Evolutionary conservation across 2,888 invertebrate species (phyloP).

Genomic region (Cheilosia vernalis): DNA sequence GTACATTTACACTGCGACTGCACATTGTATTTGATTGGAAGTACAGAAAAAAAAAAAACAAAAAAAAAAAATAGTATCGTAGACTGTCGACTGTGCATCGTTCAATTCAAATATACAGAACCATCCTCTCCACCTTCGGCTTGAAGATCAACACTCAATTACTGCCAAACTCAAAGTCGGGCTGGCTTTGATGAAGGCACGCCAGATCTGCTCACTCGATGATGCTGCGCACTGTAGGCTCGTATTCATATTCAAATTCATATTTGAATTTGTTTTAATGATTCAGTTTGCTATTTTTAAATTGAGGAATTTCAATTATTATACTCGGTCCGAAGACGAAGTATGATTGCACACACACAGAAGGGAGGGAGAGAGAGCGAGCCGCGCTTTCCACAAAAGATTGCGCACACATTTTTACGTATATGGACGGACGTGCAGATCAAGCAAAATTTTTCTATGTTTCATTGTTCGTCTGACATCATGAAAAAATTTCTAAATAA

Average conservation of each 20-base stretch:
- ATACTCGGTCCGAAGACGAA: background rate
- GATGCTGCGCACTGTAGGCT: conserved; percentile 33
- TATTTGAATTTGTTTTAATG: conserved; percentile 46
- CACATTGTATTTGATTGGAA: background rate
- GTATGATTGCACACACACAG: conserved; percentile 1
- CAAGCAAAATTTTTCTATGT: conserved; percentile 1
- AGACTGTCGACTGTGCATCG: background rate
- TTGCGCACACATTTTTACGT: background rate
- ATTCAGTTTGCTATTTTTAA: conserved; percentile 62
- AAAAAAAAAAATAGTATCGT: background rate
- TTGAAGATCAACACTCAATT: conserved; percentile 63
- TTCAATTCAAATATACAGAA: conserved; percentile 9
- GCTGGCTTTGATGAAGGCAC: background rate
- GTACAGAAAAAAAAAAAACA: background rate
- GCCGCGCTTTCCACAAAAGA: conserved; percentile 11
- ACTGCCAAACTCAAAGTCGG: conserved; percentile 29
- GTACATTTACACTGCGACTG: background rate
- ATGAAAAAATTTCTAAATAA: background rate
- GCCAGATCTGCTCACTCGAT: conserved; percentile 19
- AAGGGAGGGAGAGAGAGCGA: conserved; percentile 6
- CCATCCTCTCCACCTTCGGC: conserved; percentile 47
- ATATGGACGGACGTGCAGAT: conserved; percentile 5
- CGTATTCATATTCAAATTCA: conserved; percentile 28
- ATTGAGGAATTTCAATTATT: conserved; percentile 59
- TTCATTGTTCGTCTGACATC: conserved; percentile 12